Evolutionary conservation across 2,888 invertebrate species (phyloP), one percentile per base, ranked within the genome.

Genomic region (Eilema griseolum): DNA sequence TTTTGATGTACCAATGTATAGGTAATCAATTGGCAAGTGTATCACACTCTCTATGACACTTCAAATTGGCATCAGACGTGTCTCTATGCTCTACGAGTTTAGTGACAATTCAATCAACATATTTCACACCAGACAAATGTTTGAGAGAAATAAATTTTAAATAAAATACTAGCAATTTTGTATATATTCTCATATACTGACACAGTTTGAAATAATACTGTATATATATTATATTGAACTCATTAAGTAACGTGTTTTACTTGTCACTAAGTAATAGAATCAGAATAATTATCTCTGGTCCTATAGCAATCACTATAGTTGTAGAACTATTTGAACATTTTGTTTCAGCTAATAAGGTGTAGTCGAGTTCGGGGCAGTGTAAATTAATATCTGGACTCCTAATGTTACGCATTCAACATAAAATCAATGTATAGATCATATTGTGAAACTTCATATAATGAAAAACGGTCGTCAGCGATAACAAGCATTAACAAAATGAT

Each of bases 301-400:
- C 68, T 65, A 65, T 61, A 71, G 66, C 71, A 72, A 59, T 69
- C 37, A 70, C 63, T 73, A 61, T 74, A 72, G 75, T 78, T 77
- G 72, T 74, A 85, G 87, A 82, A 87, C 86, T 89, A 85, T 89
- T 86, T 87, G 84, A 88, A 81, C 72, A 65, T 83, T 86, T 94
- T 95, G 94, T 95, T 95, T 95, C 95, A 95, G 95, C 93, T 83
- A 85, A 89, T 90, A 93, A 91, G 85, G 81, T 82, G 85, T 72
- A 72, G 72, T 66, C 72, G 69, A 66, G 66, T 86, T 85, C 88
- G 87, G 90, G 77, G 88, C 86, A 88, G 89, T 89, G 82, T 91
- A 91, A 88, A 86, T 86, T 85, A 85, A 86, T 85, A 85, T 87
- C 80, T 79, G 82, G 85, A 84, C 85, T 84, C 78, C 83, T 84